Evolutionary conservation across 2,113 vertebrate genomes (phyloP).

Genomic region (Periophthalmodon schlosseri): DNA sequence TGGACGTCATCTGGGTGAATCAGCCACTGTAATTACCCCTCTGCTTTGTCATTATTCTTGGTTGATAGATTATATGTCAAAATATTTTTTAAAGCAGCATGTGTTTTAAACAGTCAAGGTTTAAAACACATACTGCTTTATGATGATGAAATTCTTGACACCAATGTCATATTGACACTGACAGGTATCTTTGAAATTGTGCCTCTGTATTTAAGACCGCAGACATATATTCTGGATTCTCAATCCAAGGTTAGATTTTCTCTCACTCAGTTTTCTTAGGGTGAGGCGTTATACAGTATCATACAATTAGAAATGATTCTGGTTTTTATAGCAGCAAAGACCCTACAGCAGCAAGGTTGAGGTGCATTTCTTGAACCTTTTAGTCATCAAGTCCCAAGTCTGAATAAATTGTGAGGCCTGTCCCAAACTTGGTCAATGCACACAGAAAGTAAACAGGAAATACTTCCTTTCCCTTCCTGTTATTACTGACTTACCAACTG

Average conservation of each 20-base stretch:
- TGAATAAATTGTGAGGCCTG: neutral
- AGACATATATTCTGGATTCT: neutral
- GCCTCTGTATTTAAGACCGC: no score
- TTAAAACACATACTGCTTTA: no score
- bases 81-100: neutral
- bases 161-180: no score
- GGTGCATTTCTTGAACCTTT: neutral
- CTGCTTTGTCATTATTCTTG: slow-evolving; percentile 22
- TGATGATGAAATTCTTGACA: neutral
- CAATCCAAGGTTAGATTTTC: neutral
- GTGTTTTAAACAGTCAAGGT: neutral
- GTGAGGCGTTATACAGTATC: no score
- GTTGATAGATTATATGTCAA: neutral
- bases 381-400: neutral
- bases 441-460: neutral
- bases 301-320: neutral
- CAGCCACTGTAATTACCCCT: slow-evolving; percentile 5
- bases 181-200: no score
- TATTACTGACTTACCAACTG: slow-evolving; percentile 11
- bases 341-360: neutral
- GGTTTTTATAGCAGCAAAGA: neutral
- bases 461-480: neutral
- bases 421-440: neutral
- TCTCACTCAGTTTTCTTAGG: neutral
- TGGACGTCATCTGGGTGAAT: neutral